Evolutionary conservation across 2,888 invertebrate species (phyloP), one percentile per base, ranked within the genome.

Genomic region (Brenthis hecate): DNA sequence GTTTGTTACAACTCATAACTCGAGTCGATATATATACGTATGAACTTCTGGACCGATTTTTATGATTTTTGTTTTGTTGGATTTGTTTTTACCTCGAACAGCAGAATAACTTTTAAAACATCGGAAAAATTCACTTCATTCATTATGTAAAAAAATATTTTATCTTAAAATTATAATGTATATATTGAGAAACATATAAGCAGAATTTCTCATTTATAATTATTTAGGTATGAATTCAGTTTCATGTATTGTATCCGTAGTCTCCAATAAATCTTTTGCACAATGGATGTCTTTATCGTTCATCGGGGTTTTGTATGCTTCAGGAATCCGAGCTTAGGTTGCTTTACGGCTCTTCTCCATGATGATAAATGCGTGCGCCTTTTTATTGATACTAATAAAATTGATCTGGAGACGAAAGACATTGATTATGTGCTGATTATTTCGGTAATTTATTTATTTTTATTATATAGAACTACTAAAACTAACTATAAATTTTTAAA

Each of bases 251-350:
- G 78, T 43, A 43, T 43, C 36, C 36, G 36, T 75, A 75, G 80
- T 80, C 78, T 78, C 77, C 77, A 80, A 87, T 86, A 86, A 86
- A 86, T 86, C 85, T 84, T 81, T 76, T 73, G 76, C 66, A 83
- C 82, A 83, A 84, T 83, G 75, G 75, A 72, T 74, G 70, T 69
- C 74, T 80, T 78, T 73, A 77, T 72, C 77, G 76, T 78, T 80
- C 79, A 77, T 80, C 77, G 76, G 78, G 74, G 75, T 76, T 81
- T 85, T 82, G 81, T 77, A 51, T 66, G 78, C 75, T 72, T 72
- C 56, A 70, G 69, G 76, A 75, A 76, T 73, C 74, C 71, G 62
- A 73, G 74, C 73, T 76, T 74, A 72, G 66, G 69, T 72, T 74
- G 68, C 71, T 75, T 74, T 76, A 75, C 74, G 76, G 73, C 69